A percentile compares a stretch with the other conserved stretches of the same genome.
Evolutionary conservation across 37 sponge, comb jelly and placozoan species (phyloP).

Genomic region (Mnemiopsis leidyi): DNA sequence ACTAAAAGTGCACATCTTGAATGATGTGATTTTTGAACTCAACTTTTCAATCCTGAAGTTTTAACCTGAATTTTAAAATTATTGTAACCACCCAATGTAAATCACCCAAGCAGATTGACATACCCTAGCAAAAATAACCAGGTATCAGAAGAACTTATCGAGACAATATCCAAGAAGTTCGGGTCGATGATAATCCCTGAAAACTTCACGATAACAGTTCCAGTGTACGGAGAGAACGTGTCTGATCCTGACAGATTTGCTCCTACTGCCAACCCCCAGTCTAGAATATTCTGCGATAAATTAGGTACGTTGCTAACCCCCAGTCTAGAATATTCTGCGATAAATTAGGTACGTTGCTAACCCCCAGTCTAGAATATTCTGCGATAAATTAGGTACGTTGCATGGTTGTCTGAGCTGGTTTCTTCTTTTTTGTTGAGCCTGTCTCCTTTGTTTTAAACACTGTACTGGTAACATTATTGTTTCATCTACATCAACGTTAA

Average conservation of each 20-base stretch:
- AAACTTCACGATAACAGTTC: slow-evolving; percentile 42
- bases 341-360: slow-evolving; percentile 34
- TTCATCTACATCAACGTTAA: too few relatives aligned
- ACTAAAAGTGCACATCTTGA: too few relatives aligned
- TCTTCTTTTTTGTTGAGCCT: too few relatives aligned
- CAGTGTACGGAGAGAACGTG: slow-evolving; percentile 3
- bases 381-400: slow-evolving; percentile 29
- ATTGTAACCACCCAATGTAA: too few relatives aligned
- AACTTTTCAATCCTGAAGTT: too few relatives aligned
- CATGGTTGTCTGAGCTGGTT: not conserved
- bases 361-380: slow-evolving; percentile 45
- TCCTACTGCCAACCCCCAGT: slow-evolving; percentile 29
- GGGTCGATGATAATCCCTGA: slow-evolving; percentile 47
- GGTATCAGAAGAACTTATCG: slow-evolving; percentile 25
- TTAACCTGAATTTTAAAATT: not conserved
- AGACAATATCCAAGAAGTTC: not conserved
- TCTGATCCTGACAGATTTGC: not conserved
- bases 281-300: slow-evolving; percentile 33
- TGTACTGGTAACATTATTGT: too few relatives aligned
- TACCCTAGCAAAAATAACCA: too few relatives aligned
- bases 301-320: slow-evolving; percentile 43
- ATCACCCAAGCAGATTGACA: too few relatives aligned
- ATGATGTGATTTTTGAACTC: too few relatives aligned
- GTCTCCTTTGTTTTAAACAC: too few relatives aligned
- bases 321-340: slow-evolving; percentile 27